Conservation (phyloP, 2,888 invertebrate species). For the Saturnia japonica region DNA sequence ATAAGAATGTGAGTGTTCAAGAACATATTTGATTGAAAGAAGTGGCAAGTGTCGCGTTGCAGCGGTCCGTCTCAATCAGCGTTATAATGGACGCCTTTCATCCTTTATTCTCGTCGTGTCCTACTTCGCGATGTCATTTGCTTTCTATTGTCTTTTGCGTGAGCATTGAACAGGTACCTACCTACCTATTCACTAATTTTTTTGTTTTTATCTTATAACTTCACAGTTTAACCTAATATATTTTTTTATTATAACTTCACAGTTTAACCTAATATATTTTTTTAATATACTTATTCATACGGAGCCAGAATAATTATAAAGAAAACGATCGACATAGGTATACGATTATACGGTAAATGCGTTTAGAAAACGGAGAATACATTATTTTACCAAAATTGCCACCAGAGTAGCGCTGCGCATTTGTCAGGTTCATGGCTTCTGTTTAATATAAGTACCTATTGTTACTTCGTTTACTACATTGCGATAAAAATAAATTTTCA, state of each 20-base stretch:
- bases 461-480: too few species aligned
- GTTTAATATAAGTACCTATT: too few species aligned
- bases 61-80: neutral
- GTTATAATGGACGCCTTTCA: constrained; percentile 3
- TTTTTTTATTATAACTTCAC: neutral
- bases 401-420: too few species aligned
- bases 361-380: too few species aligned
- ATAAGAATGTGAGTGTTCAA: neutral
- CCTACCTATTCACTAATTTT: neutral
- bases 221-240: neutral
- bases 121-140: constrained; percentile 8
- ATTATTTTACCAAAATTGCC: too few species aligned
- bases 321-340: too few species aligned
- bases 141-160: constrained; percentile 3
- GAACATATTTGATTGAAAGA: neutral
- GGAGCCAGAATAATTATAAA: too few species aligned
- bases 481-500: too few species aligned
- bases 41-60: neutral
- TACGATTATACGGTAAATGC: too few species aligned
- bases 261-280: too few species aligned
- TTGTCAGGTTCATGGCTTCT: too few species aligned
- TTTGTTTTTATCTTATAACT: neutral
- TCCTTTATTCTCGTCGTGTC: constrained; percentile 7
- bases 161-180: neutral
- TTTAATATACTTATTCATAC: too few species aligned